Base-by-base conservation (phyloP, 2,888 invertebrate species). In the Lottia gigantea region DNA sequence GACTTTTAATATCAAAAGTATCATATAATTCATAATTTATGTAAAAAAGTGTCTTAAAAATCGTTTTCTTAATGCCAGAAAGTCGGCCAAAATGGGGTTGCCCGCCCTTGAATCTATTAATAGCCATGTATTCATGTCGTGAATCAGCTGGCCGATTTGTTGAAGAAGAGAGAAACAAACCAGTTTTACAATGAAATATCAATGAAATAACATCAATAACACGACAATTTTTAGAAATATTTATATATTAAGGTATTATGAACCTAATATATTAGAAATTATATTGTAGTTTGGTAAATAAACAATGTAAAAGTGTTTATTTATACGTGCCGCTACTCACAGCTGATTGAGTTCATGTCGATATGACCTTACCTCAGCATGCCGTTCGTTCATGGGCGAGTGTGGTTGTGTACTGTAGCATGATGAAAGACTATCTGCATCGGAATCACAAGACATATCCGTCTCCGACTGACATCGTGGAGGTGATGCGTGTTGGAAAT, bases 301-400 rank as follows among this genome's bases (percentile, higher is more conserved):
- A 8, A 40, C 40, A 40, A 40, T 26, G 31, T 49, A 66, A 49
- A 25, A 47, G 31, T 49, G 26, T 16, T 23, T 16, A 26, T 62
- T 62, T 62, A 23, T 62, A 62, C 62, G 68, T 62, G 62, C 62
- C 16, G 45, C 23, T 40, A 19, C 68, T 68, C 68, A 62, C 68
- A 68, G 68, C 68, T 68, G 68, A 68, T 68, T 62, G 63, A 46
- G 64, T 49, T 64, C 63, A 64, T 64, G 68, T 68, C 68, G 64
- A n/a, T 26, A 19, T 63, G 46, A 68, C 63, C 68, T 68, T 64
- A 55, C 55, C 55, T 55, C 55, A 23, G 55, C 55, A 55, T 23
- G 55, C 55, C 55, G 55, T 23, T 55, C 55, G 23, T 55, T 23
- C 55, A 55, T 55, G 55, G 55, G 55, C 19, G 23, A 23, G n/a